A percentile compares a stretch with the other conserved stretches of the same genome.
These are phyloP conservation scores for Oophaga sylvatica DNA, from an alignment of 2,797 vertebrate species.

Conservation along the genomic window DNA sequence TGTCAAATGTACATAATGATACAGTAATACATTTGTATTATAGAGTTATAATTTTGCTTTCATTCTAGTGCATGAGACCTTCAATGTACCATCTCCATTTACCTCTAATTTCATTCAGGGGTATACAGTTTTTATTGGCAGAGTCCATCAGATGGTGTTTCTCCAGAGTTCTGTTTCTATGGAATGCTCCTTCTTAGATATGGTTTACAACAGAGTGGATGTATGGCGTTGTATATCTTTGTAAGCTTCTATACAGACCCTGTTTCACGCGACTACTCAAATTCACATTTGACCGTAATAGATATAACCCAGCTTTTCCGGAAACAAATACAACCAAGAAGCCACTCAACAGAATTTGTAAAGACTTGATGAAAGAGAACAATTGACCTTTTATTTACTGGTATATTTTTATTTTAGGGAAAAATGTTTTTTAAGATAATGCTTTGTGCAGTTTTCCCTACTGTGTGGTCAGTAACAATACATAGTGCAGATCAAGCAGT, in stretches of 20 bases:
- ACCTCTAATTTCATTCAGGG: background rate
- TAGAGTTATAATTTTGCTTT: background rate
- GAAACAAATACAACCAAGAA: too few relatives aligned
- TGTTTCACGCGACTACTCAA: too few relatives aligned
- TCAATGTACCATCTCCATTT: background rate
- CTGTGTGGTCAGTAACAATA: background rate
- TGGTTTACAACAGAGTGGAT: too few relatives aligned
- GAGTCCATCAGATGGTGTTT: background rate
- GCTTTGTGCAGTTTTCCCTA: background rate
- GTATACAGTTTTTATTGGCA: background rate
- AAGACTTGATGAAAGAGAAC: background rate
- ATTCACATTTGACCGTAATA: too few relatives aligned
- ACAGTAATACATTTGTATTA: background rate
- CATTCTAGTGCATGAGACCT: background rate
- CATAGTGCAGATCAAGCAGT: background rate
- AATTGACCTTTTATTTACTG: background rate
- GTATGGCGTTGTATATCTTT: too few relatives aligned
- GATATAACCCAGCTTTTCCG: too few relatives aligned
- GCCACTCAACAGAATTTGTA: background rate
- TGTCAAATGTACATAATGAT: background rate
- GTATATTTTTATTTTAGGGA: too few relatives aligned
- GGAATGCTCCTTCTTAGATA: too few relatives aligned
- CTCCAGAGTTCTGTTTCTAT: too few relatives aligned
- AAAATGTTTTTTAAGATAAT: background rate
- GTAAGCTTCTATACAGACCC: too few relatives aligned